Evolutionary conservation across 2,888 invertebrate species (phyloP).

Genomic region (Agriopis leucophaearia): DNA sequence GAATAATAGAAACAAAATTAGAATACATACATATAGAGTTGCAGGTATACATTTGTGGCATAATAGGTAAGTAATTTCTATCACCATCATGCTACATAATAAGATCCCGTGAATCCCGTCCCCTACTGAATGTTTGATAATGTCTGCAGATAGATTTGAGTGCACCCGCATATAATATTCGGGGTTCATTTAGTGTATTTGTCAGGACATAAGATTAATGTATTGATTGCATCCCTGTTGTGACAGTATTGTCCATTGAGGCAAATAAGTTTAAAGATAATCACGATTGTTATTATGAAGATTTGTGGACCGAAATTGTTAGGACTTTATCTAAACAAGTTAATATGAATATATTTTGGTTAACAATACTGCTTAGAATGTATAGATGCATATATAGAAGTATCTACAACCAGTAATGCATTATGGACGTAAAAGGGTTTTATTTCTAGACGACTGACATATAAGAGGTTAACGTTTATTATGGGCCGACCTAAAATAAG

Average conservation of each 20-base stretch:
- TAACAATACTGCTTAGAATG: too few species aligned
- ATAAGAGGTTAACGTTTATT: too few species aligned
- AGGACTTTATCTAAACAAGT: too few species aligned
- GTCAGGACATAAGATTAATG: constrained; percentile 62
- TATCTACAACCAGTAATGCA: too few species aligned
- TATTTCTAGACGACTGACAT: too few species aligned
- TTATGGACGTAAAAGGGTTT: too few species aligned
- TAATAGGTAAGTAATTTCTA: constrained; percentile 27
- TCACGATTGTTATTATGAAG: constrained; percentile 17
- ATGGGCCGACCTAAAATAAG: too few species aligned
- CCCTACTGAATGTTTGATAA: constrained; percentile 75
- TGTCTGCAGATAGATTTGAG: constrained; percentile 74
- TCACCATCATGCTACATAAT: constrained; percentile 52
- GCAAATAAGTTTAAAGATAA: constrained; percentile 35
- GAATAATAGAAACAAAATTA: too few species aligned
- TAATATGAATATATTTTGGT: too few species aligned
- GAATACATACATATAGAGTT: too few species aligned
- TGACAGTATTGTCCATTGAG: constrained; percentile 44
- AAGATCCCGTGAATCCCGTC: constrained; percentile 54
- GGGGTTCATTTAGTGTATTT: constrained; percentile 69
- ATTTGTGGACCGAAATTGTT: constrained; percentile 3
- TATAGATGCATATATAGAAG: too few species aligned
- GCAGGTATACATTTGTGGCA: background rate
- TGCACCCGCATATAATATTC: constrained; percentile 74
- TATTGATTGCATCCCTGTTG: constrained; percentile 62